phyloP scores from a whole-genome alignment of 2,888 invertebrate genomes.

The Lathronympha strigana region DNA sequence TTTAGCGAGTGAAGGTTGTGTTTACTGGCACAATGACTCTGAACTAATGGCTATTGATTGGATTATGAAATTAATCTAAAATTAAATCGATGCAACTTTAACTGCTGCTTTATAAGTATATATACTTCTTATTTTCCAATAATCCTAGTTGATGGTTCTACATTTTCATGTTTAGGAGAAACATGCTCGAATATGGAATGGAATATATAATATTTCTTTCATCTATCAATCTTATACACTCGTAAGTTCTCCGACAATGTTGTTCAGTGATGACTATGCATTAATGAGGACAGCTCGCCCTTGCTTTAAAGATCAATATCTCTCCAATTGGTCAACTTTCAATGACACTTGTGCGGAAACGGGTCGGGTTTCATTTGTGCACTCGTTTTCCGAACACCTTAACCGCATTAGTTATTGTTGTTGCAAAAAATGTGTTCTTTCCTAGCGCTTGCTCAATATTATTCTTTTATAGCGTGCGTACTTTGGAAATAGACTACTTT shows the following conservation, averaged over 20 bases:
- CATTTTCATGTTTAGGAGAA: not conserved
- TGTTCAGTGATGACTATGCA: slow-evolving; percentile 30
- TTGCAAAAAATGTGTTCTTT: slow-evolving; percentile 43
- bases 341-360: slow-evolving; percentile 65
- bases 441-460: slow-evolving; percentile 32
- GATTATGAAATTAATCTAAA: slow-evolving; percentile 15
- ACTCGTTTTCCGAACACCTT: slow-evolving; percentile 61
- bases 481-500: slow-evolving; percentile 1
- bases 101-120: not conserved
- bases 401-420: slow-evolving; percentile 52
- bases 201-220: slow-evolving; percentile 9
- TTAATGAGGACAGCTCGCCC: slow-evolving; percentile 37
- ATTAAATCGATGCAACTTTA: not conserved
- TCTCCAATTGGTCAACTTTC: slow-evolving; percentile 55
- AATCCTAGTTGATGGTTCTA: not conserved
- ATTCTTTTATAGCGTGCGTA: slow-evolving; percentile 31
- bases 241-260: not conserved
- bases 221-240: slow-evolving; percentile 2
- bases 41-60: not conserved
- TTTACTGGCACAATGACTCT: slow-evolving; percentile 20
- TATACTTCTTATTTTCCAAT: not conserved
- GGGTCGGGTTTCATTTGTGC: slow-evolving; percentile 57
- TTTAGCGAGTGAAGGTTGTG: slow-evolving; percentile 34
- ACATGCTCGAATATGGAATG: slow-evolving; percentile 4
- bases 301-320: slow-evolving; percentile 39